These are phyloP conservation scores for Salvelinus alpinus DNA, from an alignment of 2,113 vertebrate species.

Conservation along the genomic window DNA sequence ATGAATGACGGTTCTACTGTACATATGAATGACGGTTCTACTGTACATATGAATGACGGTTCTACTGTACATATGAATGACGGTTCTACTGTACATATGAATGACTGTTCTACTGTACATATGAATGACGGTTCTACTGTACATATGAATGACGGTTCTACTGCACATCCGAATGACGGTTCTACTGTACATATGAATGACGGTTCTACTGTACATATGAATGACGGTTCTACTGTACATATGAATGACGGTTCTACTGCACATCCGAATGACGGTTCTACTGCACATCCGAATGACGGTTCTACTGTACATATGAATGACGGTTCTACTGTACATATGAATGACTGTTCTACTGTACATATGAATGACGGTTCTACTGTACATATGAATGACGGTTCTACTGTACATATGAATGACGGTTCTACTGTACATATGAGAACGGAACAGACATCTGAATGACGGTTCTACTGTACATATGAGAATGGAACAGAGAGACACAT, in stretches of 20 bases:
- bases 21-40: no score
- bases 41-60: not conserved
- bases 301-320: constrained; percentile 7
- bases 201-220: no score
- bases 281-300: not conserved
- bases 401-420: no score
- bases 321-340: no score
- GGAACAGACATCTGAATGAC: not conserved
- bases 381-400: no score
- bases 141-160: no score
- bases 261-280: not conserved
- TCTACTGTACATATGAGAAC: no score
- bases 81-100: no score
- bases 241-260: not conserved
- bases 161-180: not conserved
- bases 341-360: not conserved
- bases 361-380: not conserved
- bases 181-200: no score
- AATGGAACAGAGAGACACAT: constrained; percentile 28
- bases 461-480: constrained; percentile 18
- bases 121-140: not conserved
- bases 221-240: no score
- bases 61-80: not conserved
- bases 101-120: not conserved
- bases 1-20: not conserved